Conservation (phyloP, 1,140 invertebrate species). For the Spodoptera frugiperda region DNA sequence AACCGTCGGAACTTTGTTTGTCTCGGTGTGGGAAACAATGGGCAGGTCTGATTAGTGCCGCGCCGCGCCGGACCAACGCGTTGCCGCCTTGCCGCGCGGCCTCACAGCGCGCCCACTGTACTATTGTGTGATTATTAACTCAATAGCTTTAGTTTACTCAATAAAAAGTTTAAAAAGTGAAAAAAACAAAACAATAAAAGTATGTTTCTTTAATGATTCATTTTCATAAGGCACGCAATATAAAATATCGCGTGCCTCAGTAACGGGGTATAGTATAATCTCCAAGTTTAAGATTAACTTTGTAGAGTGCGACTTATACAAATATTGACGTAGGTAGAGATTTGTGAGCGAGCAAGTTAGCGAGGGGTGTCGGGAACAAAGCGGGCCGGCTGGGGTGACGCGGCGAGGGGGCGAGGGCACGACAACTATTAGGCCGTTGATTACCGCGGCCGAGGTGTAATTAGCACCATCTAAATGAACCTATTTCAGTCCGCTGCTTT, state of each 20-base stretch:
- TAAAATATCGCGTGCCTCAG: conserved; percentile 17
- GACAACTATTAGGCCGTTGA: conserved; percentile 77
- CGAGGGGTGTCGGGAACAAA: conserved; percentile 53
- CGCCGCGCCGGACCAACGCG: conserved; percentile 35
- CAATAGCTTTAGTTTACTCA: conserved; percentile 47
- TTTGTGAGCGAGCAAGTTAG: conserved; percentile 45
- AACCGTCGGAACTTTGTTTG: conserved; percentile 65
- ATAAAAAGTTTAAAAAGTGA: conserved; percentile 27
- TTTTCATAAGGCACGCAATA: neutral
- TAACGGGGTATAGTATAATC: conserved; percentile 21
- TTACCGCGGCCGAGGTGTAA: conserved; percentile 71
- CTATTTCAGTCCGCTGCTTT: conserved; percentile 70
- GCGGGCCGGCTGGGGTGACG: conserved; percentile 37
- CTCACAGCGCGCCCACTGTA: conserved; percentile 43
- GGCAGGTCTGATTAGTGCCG: conserved; percentile 59
- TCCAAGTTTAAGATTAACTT: conserved; percentile 39
- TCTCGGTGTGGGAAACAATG: conserved; percentile 66
- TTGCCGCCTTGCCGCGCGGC: neutral
- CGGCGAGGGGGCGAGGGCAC: conserved; percentile 53
- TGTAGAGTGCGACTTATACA: conserved; percentile 27
- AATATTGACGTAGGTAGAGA: conserved; percentile 44
- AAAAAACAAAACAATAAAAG: conserved; percentile 44
- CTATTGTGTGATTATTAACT: conserved; percentile 50
- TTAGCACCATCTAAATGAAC: conserved; percentile 78
- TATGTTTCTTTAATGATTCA: conserved; percentile 26